Evolutionary conservation across 2,113 vertebrate genomes (phyloP).

Genomic region (Trogon melanurus): DNA sequence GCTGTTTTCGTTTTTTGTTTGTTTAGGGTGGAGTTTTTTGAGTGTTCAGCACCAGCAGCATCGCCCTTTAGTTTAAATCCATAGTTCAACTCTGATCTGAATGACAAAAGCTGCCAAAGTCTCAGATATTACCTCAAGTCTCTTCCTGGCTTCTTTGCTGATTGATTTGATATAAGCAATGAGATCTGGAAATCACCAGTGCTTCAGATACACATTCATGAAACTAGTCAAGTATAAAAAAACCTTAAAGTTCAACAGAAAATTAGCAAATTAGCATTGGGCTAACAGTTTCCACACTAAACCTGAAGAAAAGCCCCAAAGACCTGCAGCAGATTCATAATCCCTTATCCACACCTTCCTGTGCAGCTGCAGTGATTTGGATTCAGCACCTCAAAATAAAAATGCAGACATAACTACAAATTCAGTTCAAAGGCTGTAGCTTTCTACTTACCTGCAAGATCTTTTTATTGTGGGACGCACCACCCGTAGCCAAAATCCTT

Average conservation of each 20-base stretch:
- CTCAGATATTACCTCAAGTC: neutral
- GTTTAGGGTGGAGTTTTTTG: neutral
- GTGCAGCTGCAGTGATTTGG: neutral
- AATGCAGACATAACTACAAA: neutral
- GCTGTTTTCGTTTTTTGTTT: neutral
- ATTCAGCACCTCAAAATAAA: neutral
- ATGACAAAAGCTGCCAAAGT: neutral
- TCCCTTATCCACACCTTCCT: neutral
- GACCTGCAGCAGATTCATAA: neutral
- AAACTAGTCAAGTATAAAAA: neutral
- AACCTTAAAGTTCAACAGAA: neutral
- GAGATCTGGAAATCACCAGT: neutral
- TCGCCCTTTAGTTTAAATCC: neutral
- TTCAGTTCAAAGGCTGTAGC: neutral
- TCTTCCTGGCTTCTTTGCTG: neutral
- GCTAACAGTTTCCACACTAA: neutral
- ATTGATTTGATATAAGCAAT: neutral
- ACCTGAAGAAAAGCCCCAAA: neutral
- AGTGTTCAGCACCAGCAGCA: neutral
- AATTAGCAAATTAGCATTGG: neutral
- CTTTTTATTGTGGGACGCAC: conserved; percentile 87
- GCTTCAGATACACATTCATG: neutral
- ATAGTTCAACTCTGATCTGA: neutral
- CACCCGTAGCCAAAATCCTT: conserved; percentile 92
- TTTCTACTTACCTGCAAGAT: conserved; percentile 86